A percentile compares a stretch with the other conserved stretches of the same genome.
Conservation (phyloP, 2,113 vertebrate species). For the Tetraodon nigroviridis region DNA sequence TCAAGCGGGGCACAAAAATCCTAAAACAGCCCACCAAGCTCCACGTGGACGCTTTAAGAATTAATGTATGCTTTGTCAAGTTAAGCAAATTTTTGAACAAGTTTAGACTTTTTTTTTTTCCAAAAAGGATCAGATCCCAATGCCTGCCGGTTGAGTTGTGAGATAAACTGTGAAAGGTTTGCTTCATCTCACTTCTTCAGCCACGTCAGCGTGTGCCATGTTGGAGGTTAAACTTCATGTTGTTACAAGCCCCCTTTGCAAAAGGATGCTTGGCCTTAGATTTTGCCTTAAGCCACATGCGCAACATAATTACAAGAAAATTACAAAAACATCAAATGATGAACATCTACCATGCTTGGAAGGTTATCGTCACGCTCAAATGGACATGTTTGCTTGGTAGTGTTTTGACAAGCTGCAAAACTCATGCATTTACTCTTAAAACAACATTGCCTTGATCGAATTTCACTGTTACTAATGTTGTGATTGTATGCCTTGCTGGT, state of each 20-base stretch:
- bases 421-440: background rate
- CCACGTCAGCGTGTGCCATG: background rate
- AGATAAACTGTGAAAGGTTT: background rate
- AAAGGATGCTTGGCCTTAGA: background rate
- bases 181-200: background rate
- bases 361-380: background rate
- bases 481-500: background rate
- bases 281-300: background rate
- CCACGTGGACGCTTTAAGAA: background rate
- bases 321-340: background rate
- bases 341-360: background rate
- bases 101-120: no score
- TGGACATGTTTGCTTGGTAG: background rate
- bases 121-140: background rate
- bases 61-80: background rate
- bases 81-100: background rate
- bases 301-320: background rate
- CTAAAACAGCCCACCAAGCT: background rate
- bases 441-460: background rate
- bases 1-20: background rate
- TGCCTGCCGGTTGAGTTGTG: background rate
- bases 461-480: slow-evolving; percentile 3
- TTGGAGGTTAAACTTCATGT: background rate
- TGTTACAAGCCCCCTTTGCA: background rate
- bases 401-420: background rate